A percentile compares a stretch with the other conserved stretches of the same genome.
phyloP scores from a whole-genome alignment of 2,113 vertebrate genomes.

The Strix uralensis region DNA sequence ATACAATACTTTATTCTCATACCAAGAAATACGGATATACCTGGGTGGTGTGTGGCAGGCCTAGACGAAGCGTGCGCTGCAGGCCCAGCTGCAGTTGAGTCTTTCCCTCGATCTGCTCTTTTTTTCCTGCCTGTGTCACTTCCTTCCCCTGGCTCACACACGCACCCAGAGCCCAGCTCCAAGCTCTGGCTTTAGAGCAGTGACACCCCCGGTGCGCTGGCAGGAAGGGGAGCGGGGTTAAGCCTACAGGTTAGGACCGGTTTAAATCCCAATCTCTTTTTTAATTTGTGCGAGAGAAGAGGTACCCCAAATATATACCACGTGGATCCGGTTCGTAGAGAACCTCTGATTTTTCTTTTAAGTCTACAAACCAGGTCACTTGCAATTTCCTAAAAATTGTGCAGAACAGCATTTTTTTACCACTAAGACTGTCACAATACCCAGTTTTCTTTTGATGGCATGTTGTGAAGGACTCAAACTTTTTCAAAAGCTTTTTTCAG shows the following conservation, averaged over 20 bases:
- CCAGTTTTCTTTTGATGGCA: background rate
- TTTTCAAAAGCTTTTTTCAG: background rate
- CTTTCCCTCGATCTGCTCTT: constrained; percentile 67
- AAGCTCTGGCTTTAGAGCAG: background rate
- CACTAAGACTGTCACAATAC: background rate
- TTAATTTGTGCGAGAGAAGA: background rate
- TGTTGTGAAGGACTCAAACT: background rate
- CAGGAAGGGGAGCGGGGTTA: background rate
- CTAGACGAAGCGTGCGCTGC: background rate
- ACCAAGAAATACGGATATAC: rapidly evolving
- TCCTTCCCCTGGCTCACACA: constrained; percentile 76
- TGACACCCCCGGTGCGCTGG: background rate
- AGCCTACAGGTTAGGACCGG: background rate
- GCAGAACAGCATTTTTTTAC: background rate
- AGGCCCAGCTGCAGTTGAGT: constrained; percentile 56
- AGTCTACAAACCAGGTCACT: background rate
- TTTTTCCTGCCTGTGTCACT: constrained; percentile 80
- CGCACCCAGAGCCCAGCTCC: background rate
- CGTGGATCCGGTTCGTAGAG: rapidly evolving
- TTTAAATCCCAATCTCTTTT: background rate
- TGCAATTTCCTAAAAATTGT: background rate
- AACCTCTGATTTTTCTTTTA: background rate
- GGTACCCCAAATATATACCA: background rate
- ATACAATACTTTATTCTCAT: rapidly evolving
- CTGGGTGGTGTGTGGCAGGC: background rate